phyloP scores from a whole-genome alignment of 2,888 invertebrate species.

The Tortrix viridana region DNA sequence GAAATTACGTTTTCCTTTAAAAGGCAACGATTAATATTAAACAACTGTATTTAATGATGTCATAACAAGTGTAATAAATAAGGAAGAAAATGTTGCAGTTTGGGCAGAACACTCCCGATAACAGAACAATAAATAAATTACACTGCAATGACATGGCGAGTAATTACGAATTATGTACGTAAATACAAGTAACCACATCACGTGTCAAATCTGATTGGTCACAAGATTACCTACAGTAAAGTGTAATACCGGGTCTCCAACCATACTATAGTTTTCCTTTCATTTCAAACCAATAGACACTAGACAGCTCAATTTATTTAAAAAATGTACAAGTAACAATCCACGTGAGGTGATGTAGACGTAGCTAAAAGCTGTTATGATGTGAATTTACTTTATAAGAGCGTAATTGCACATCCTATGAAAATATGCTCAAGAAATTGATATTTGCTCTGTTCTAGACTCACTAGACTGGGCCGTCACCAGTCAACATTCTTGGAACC shows the following conservation, averaged over 20 bases:
- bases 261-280: neutral
- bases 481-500: too few species aligned
- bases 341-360: too few species aligned
- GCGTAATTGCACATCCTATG: too few species aligned
- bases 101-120: neutral
- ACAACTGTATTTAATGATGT: constrained; percentile 13
- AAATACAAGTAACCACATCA: neutral
- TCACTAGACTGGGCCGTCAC: too few species aligned
- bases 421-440: too few species aligned
- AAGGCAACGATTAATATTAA: neutral
- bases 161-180: constrained; percentile 2
- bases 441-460: too few species aligned
- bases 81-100: constrained; percentile 16
- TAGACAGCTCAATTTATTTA: too few species aligned
- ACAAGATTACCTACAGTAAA: neutral
- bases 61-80: constrained; percentile 7
- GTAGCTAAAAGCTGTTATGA: too few species aligned
- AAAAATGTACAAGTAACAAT: too few species aligned
- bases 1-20: neutral
- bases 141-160: neutral
- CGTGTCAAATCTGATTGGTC: neutral
- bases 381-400: too few species aligned
- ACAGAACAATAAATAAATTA: constrained; percentile 22
- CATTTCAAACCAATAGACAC: too few species aligned
- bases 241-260: neutral